phyloP scores from a whole-genome alignment of 2,888 invertebrate species.

The Mimas tiliae region DNA sequence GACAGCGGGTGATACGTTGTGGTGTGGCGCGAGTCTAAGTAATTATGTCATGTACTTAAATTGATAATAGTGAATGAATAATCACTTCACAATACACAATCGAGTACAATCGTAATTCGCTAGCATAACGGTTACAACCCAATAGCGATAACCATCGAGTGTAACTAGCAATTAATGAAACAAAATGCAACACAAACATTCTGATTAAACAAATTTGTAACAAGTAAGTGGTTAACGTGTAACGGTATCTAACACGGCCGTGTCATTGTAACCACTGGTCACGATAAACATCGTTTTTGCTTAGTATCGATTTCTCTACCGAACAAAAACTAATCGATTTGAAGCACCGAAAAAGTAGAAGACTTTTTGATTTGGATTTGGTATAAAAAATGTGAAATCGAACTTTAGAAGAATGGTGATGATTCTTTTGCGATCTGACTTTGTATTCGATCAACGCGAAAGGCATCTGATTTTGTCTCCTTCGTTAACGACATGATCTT shows the following conservation, averaged over 20 bases:
- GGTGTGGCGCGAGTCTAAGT: too few relatives aligned
- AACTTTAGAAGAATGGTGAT: background rate
- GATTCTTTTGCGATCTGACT: background rate
- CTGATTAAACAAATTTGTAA: slow-evolving; percentile 28
- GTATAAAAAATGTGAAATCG: slow-evolving; percentile 18
- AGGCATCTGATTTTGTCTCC: background rate
- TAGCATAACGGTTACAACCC: slow-evolving; percentile 10
- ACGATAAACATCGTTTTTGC: slow-evolving; percentile 47
- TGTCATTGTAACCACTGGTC: slow-evolving; percentile 50
- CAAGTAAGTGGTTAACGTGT: slow-evolving; percentile 37
- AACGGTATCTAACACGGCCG: slow-evolving; percentile 39
- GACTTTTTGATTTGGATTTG: slow-evolving; percentile 1
- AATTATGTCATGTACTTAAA: background rate
- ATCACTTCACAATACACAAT: background rate
- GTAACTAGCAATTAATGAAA: slow-evolving; percentile 20
- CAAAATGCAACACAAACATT: slow-evolving; percentile 25
- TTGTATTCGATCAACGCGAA: background rate
- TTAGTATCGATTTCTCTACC: slow-evolving; percentile 57
- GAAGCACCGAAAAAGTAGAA: slow-evolving; percentile 29
- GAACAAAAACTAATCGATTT: slow-evolving; percentile 60
- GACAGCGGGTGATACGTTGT: too few relatives aligned
- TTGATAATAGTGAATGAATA: background rate
- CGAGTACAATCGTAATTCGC: background rate
- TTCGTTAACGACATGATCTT: slow-evolving; percentile 1
- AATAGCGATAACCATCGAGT: slow-evolving; percentile 3